Conservation (phyloP, 2,797 vertebrate genomes). For the Simalia tracyae region DNA sequence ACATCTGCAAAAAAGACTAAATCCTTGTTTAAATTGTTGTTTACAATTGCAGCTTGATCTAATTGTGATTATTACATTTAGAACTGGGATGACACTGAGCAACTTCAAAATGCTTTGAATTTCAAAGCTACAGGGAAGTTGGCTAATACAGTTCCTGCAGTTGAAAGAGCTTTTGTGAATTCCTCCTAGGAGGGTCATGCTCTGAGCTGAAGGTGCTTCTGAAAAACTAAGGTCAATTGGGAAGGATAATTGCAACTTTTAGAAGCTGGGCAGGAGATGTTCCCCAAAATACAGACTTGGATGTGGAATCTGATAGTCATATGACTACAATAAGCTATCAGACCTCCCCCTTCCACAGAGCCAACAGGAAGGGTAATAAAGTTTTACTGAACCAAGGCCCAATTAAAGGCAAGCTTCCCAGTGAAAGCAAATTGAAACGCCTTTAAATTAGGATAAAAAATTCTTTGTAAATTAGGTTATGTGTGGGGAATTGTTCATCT, state of each 20-base stretch:
- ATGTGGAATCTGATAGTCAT: not conserved
- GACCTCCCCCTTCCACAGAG: not conserved
- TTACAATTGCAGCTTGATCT: not conserved
- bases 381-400: not conserved
- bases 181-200: not conserved
- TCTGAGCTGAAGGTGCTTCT: not conserved
- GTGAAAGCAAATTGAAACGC: not conserved
- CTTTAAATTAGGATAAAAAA: not conserved
- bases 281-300: not conserved
- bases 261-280: not conserved
- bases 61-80: not conserved
- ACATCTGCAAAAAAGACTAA: not conserved
- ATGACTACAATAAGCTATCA: not conserved
- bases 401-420: not conserved
- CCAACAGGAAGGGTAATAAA: not conserved
- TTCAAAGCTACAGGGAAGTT: not conserved
- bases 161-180: not conserved
- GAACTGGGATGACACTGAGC: not conserved
- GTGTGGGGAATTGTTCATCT: not conserved
- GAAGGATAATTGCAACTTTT: not conserved
- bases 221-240: not conserved
- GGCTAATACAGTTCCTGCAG: not conserved
- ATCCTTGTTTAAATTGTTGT: not conserved
- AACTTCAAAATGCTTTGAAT: not conserved
- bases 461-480: not conserved